A percentile compares a stretch with the other conserved stretches of the same genome.
Conservation (phyloP, 2,797 vertebrate genomes). For the Acipenser ruthenus region DNA sequence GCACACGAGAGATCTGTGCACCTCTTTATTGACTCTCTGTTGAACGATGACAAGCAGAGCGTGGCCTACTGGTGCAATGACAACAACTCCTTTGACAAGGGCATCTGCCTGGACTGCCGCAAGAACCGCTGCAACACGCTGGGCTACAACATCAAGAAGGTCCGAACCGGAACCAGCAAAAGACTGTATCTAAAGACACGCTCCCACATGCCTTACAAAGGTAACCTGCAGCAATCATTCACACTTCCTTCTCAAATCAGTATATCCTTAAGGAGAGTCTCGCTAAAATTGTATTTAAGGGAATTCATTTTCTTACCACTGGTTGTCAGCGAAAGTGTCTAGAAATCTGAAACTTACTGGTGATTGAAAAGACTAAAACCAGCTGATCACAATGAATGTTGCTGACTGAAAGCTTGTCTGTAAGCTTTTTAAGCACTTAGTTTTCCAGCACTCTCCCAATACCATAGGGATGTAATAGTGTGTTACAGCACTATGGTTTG, state of each 20-base stretch:
- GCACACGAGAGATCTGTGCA: conserved; percentile 87
- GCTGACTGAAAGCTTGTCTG: conserved; percentile 2
- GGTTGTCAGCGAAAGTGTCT: too few species aligned
- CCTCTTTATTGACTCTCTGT: conserved; percentile 84
- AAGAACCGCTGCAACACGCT: conserved; percentile 80
- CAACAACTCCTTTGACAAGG: conserved; percentile 73
- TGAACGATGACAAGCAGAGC: conserved; percentile 69
- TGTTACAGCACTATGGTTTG: too few species aligned
- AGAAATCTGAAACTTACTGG: conserved; percentile 8
- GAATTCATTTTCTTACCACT: too few species aligned
- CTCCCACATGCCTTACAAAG: conserved; percentile 77
- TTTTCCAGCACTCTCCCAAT: too few species aligned
- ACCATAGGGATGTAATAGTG: too few species aligned
- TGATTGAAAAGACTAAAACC: conserved; percentile 13
- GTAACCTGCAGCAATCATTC: conserved; percentile 36
- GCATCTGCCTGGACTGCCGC: conserved; percentile 77
- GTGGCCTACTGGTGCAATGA: conserved; percentile 77
- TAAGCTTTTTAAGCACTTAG: not conserved
- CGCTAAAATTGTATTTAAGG: too few species aligned
- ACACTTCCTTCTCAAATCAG: too few species aligned
- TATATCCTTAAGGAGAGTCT: too few species aligned
- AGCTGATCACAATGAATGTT: conserved; percentile 12
- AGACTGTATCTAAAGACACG: conserved; percentile 76
- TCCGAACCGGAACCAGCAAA: conserved; percentile 45
- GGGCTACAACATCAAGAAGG: conserved; percentile 71